A percentile compares a stretch with the other conserved stretches of the same genome.
These are phyloP conservation scores for Sturnus vulgaris DNA, from an alignment of 2,113 vertebrate species.

Conservation along the genomic window DNA sequence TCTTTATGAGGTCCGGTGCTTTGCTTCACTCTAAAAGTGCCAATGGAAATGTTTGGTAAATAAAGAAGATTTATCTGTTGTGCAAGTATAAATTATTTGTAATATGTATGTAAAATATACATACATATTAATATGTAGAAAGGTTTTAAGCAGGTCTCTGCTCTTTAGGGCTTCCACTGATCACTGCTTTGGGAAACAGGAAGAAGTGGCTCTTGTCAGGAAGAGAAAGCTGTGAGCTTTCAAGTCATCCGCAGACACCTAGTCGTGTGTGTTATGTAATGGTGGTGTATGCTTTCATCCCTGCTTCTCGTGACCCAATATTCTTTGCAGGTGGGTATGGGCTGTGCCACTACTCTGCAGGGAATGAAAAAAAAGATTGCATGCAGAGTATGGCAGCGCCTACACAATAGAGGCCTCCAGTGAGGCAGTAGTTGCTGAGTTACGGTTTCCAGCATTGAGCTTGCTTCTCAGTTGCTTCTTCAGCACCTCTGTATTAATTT, in stretches of 20 bases:
- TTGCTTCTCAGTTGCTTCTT: background rate
- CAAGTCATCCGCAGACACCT: background rate
- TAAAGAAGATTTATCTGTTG: background rate
- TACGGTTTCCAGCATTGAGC: background rate
- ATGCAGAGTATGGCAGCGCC: background rate
- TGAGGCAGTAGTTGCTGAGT: background rate
- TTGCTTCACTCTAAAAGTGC: background rate
- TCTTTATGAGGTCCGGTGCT: background rate
- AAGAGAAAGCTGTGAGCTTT: background rate
- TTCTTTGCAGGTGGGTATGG: background rate
- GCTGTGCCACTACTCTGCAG: background rate
- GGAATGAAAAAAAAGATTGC: background rate
- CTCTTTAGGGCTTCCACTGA: background rate
- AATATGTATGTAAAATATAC: background rate
- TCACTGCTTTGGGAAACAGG: background rate
- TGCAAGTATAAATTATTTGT: background rate
- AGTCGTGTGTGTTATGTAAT: background rate
- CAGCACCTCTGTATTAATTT: background rate
- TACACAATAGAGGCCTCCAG: background rate
- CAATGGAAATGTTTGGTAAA: background rate
- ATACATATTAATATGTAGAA: background rate
- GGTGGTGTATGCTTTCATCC: background rate
- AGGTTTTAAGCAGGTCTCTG: background rate
- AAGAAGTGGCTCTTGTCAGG: background rate
- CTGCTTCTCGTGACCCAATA: accelerated